Evolutionary conservation across 2,888 invertebrate species (phyloP).

Genomic region (Ichneumoninae sp.): DNA sequence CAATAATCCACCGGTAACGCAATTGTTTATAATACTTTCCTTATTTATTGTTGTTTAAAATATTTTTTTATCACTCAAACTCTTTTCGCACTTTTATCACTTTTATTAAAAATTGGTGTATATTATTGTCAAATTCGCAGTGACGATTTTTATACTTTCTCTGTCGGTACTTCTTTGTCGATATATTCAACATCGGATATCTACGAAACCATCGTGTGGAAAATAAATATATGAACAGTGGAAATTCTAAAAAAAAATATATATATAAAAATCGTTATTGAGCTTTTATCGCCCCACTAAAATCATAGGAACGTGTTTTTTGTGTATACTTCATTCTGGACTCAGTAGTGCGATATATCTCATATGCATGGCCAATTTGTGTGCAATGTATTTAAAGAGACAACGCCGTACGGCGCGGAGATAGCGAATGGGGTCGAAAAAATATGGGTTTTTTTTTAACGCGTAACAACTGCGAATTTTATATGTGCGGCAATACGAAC

Average conservation of each 20-base stretch:
- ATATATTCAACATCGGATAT: constrained; percentile 9
- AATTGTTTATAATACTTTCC: constrained; percentile 1
- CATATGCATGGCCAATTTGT: neutral
- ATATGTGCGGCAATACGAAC: constrained; percentile 15
- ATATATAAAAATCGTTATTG: neutral
- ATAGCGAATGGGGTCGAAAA: neutral
- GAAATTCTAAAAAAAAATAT: neutral
- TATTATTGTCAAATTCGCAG: constrained; percentile 27
- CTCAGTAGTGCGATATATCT: neutral
- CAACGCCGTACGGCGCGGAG: neutral
- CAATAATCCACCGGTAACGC: constrained; percentile 32
- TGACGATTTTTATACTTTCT: constrained; percentile 12
- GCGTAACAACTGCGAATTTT: neutral
- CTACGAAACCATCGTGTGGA: neutral
- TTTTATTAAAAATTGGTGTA: neutral
- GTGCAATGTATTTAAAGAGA: neutral
- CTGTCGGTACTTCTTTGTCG: neutral
- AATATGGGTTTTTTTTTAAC: neutral
- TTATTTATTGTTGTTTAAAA: neutral
- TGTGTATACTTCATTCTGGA: neutral
- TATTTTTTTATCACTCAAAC: neutral
- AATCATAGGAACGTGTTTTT: neutral
- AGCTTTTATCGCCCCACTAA: neutral
- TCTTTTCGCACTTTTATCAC: constrained; percentile 5
- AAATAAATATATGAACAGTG: neutral